phyloP scores from a whole-genome alignment of 2,113 vertebrate species.

The Taxidea taxus region DNA sequence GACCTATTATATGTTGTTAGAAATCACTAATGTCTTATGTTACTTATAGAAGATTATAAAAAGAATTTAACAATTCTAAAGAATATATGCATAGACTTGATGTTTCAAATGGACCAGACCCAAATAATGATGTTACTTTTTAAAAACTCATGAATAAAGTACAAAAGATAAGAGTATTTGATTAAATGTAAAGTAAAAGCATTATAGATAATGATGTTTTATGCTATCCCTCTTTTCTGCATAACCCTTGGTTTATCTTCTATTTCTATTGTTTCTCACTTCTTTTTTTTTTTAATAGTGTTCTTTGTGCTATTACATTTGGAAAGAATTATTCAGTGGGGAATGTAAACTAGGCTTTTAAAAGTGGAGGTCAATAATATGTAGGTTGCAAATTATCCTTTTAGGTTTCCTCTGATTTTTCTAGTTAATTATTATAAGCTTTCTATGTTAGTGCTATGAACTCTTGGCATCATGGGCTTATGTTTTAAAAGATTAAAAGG shows the following conservation, averaged over 20 bases:
- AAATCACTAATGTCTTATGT: background rate
- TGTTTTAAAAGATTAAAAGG: background rate
- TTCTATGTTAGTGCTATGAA: background rate
- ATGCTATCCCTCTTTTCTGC: background rate
- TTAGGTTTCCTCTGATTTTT: conserved; percentile 6
- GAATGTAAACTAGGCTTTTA: conserved; percentile 5
- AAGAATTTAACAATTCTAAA: background rate
- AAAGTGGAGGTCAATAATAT: background rate
- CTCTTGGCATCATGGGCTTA: background rate
- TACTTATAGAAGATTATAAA: background rate
- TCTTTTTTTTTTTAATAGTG: background rate
- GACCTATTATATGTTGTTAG: background rate
- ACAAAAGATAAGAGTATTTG: background rate
- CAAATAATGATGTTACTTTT: conserved; percentile 22
- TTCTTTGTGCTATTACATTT: background rate
- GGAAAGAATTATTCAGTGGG: background rate
- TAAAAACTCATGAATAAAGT: conserved; percentile 1
- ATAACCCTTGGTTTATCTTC: background rate
- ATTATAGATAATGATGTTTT: conserved; percentile 2
- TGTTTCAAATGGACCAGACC: background rate
- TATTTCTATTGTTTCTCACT: background rate
- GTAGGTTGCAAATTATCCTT: background rate
- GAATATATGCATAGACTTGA: background rate
- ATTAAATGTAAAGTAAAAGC: conserved; percentile 17
- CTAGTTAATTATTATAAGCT: background rate